Base-by-base conservation (phyloP, 2,797 vertebrate genomes). In the Acestrorhynchus altus region DNA sequence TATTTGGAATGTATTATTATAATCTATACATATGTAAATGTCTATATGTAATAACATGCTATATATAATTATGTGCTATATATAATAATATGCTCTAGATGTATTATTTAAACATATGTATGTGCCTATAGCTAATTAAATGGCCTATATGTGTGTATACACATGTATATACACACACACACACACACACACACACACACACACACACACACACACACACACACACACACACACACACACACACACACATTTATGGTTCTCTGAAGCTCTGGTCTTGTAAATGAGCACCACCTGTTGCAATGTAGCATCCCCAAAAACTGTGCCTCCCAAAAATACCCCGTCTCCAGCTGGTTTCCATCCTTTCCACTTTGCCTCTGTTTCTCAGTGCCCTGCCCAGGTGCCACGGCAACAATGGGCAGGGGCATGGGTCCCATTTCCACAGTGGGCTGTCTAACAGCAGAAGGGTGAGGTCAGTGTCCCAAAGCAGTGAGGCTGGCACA, bases 241-340 rank as follows among this genome's bases (percentile, higher is more conserved):
- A 51, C 31, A 77, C 35, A 22, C 49, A 64, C n/a, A 20, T 16
- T 11, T 5, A n/a, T 11, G 10, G 18, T 12, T 18, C 51, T 54
- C 20, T 2, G 10, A 64, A 65, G 42, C 56, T 61, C 56, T 57
- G 74, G 52, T 87, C 79, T 84, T 85, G 86, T 90, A 91, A 92
- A 92, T 90, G 84, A 90, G 89, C 90, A 90, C 91, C 93, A 92
- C 91, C 92, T 93, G 91, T 92, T 90, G 89, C 75, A 87, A 83
- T 87, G 84, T 86, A 86, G 85, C 88, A 90, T 91, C 90, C 84
- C 68, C 51, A 16, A 49, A 52, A 12, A 2, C 60, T 51, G 61
- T 69, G 57, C 49, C 60, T 63, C 51, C 40, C 64, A 6, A 83
- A 87, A 56, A 56, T 84, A 40, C 74, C 77, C n/a, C 76, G 2